Base-by-base conservation (phyloP, 2,888 invertebrate genomes). In the Malthinus seriepunctatus region DNA sequence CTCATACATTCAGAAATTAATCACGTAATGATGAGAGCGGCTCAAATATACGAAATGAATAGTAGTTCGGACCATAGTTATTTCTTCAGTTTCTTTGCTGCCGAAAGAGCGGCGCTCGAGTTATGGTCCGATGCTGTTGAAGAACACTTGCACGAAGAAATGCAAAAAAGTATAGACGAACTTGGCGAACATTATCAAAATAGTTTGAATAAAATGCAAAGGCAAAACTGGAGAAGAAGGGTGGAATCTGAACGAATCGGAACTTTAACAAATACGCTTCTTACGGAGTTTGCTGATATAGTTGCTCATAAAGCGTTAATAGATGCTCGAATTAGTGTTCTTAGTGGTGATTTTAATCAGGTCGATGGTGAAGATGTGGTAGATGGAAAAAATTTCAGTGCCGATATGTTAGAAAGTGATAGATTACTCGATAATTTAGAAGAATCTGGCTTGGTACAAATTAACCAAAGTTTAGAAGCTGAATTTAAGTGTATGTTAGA, bases 1-100 rank as follows among this genome's bases (percentile, higher is more conserved):
- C 80, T 91, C 31, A 88, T 91, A 31, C 89, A 89, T 71, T 87
- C 89, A 0, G 91, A 91, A 78, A 88, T 91, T 60, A 85, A 88
- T 11, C 88, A 90, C 58, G 88, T 90, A 5, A 83, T 90, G 72
- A 81, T 83, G 69, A 83, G 88, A 37, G 89, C 88, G 55, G 88
- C 88, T 4, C 86, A 87, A 69, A 79, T 85, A 3, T 89, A 89
- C 73, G 89, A 89, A 69, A 80, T 79, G 33, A 83, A 83, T 37
- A 64, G 73, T 31, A 76, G 80, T 9, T 77, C 76, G 4, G 82
- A 85, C 62, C 81, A 84, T 23, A 74, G 78, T 62, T 81, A 81
- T 47, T 84, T 85, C 52, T 85, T 86, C 69, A 85, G 86, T 61
- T 81, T 88, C 14, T 84, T 85, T n/a, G 85, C 86, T 7, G 84